Evolutionary conservation across 2,888 invertebrate species (phyloP).

Genomic region (Dryobota labecula): DNA sequence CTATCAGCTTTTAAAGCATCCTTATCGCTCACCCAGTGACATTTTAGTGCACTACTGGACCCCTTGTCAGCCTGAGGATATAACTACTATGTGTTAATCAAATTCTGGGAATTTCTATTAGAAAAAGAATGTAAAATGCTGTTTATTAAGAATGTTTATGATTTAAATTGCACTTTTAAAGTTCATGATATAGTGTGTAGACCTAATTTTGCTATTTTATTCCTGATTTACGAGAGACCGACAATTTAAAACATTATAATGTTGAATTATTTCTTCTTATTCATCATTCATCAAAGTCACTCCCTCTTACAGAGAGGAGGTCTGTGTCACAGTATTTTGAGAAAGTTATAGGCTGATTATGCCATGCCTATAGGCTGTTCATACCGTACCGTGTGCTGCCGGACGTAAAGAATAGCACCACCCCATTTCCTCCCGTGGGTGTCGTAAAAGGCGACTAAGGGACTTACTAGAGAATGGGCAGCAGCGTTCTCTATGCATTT

Average conservation of each 20-base stretch:
- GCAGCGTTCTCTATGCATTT: too few species aligned
- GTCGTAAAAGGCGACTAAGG: too few species aligned
- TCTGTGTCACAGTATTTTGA: too few species aligned
- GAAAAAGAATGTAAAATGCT: background rate
- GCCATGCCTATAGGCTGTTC: too few species aligned
- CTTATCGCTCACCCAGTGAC: slow-evolving; percentile 41
- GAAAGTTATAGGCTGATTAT: too few species aligned
- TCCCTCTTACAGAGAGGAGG: too few species aligned
- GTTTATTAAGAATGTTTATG: background rate
- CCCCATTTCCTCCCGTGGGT: too few species aligned
- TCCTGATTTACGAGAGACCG: background rate
- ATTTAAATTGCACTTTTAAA: background rate
- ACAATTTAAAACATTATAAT: background rate
- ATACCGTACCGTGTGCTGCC: too few species aligned
- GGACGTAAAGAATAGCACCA: too few species aligned
- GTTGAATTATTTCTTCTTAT: background rate
- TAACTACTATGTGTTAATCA: slow-evolving; percentile 4
- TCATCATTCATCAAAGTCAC: too few species aligned
- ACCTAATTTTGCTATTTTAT: background rate
- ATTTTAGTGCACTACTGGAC: slow-evolving; percentile 35
- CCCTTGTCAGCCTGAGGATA: slow-evolving; percentile 14
- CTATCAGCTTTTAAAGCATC: slow-evolving; percentile 38
- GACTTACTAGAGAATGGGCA: too few species aligned
- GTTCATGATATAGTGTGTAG: background rate
- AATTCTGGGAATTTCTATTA: slow-evolving; percentile 15